Base-by-base conservation (phyloP, 2,888 invertebrate species). In the Himalopsyche tibetana region DNA sequence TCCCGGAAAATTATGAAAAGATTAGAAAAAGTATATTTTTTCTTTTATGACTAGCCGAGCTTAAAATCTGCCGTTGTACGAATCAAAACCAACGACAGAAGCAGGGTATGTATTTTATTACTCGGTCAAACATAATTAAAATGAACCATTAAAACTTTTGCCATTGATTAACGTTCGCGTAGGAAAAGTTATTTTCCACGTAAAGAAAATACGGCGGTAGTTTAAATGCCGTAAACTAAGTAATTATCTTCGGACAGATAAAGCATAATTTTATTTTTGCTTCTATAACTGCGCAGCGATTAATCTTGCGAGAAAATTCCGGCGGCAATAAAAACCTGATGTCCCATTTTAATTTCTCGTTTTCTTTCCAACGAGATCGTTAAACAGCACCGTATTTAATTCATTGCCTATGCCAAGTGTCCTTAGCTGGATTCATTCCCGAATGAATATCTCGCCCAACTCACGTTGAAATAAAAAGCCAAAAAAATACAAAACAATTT, bases 351-450 rank as follows among this genome's bases (percentile, higher is more conserved):
- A 85, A 63, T 83, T 83, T 80, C 36, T 40, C 55, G 42, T 83
- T 56, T 51, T n/a, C 80, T 12, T 19, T 55, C 79, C 82, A 56
- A 80, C 28, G 17, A 55, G 55, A 74, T 55, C 79, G 82, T 85
- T 82, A 85, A 85, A 82, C 79, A 85, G 82, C 82, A 42, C 79
- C 85, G 79, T 82, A n/a, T 85, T 85, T 85, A 85, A 85, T 82
- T 85, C 42, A 85, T 85, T 38, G 82, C 79, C 56, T 69, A 51
- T 11, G 15, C 51, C 15, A 51, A 4, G 51, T 15, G 51, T 15
- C 51, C 15, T 15, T 51, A 15, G 51, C 15, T 15, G 3, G 51
- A 15, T 51, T 15, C 12, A 51, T 51, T 51, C 15, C 15, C 15
- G 3, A 15, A 51, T 15, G 51, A 51, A 45, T 4, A 15, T 51